phyloP scores from a whole-genome alignment of 2,888 invertebrate genomes.

The Sinopyrophorus schimmeli region DNA sequence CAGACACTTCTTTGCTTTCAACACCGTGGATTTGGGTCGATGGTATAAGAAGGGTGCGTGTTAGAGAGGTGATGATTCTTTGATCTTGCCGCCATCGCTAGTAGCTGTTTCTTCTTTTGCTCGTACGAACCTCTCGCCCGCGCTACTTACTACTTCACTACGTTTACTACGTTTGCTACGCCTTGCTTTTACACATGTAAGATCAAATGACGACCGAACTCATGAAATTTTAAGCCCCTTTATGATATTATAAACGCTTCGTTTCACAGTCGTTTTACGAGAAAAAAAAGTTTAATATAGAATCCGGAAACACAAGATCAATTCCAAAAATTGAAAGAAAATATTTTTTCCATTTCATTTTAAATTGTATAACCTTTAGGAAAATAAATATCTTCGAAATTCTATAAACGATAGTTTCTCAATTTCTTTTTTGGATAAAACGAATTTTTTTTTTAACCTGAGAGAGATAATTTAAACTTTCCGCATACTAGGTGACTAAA shows the following conservation, averaged over 20 bases:
- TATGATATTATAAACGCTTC: constrained; percentile 15
- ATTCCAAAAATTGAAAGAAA: no score
- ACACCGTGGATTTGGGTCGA: constrained; percentile 44
- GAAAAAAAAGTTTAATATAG: no score
- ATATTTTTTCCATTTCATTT: no score
- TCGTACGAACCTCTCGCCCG: constrained; percentile 21
- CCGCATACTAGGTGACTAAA: no score
- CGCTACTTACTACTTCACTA: constrained; percentile 28
- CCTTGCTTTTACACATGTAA: constrained; percentile 28
- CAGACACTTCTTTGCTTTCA: constrained; percentile 42
- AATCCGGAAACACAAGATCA: no score
- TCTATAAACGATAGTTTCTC: no score
- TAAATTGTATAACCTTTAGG: no score
- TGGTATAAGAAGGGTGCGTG: constrained; percentile 46
- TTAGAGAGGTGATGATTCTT: constrained; percentile 44
- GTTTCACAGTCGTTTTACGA: constrained; percentile 6
- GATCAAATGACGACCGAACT: constrained; percentile 21
- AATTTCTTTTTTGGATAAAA: no score
- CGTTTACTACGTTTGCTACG: constrained; percentile 25
- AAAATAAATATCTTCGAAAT: no score
- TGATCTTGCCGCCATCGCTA: constrained; percentile 46
- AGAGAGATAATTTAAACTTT: no score
- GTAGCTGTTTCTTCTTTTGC: constrained; percentile 30
- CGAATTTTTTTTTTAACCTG: no score
- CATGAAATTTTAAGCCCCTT: constrained; percentile 26